phyloP scores from a whole-genome alignment of 2,113 vertebrate genomes.

The Elephantulus edwardii region DNA sequence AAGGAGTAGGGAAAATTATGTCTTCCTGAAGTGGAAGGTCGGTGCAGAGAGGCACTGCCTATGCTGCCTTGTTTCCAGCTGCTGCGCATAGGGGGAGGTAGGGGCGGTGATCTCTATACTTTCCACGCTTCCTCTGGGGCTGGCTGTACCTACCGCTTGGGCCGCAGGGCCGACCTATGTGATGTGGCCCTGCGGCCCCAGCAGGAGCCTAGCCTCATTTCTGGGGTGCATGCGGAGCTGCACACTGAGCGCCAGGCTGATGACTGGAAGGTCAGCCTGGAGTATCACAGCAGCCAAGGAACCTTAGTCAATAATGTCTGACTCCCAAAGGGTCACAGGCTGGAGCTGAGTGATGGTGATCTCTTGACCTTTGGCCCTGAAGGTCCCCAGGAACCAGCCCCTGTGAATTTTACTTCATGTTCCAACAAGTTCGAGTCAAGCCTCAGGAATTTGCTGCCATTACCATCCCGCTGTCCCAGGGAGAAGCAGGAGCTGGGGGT shows the following conservation, averaged over 20 bases:
- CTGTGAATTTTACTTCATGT: conserved; percentile 92
- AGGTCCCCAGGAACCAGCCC: conserved; percentile 66
- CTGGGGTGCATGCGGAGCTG: conserved; percentile 90
- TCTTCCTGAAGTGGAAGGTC: background rate
- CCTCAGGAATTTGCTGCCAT: conserved; percentile 94
- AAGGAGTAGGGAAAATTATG: background rate
- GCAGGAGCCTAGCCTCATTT: conserved; percentile 81
- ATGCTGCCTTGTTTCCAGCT: conserved; percentile 95
- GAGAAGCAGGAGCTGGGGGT: background rate
- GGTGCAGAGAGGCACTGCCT: background rate
- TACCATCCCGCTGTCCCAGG: conserved; percentile 87
- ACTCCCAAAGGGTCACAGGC: conserved; percentile 84
- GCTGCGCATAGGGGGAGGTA: conserved; percentile 88
- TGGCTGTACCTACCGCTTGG: conserved; percentile 89
- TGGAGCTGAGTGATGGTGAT: conserved; percentile 90
- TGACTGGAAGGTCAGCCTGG: conserved; percentile 90
- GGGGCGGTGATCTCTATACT: conserved; percentile 86
- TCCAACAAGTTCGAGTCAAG: conserved; percentile 92
- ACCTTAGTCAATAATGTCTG: conserved; percentile 92
- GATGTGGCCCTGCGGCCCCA: conserved; percentile 89
- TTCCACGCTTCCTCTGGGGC: conserved; percentile 85
- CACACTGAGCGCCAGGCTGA: conserved; percentile 84
- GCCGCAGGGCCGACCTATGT: conserved; percentile 87
- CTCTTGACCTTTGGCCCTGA: conserved; percentile 89
- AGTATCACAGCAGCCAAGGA: conserved; percentile 89